These are phyloP conservation scores for Columbina picui DNA, from an alignment of 2,113 vertebrate species.

Conservation along the genomic window DNA sequence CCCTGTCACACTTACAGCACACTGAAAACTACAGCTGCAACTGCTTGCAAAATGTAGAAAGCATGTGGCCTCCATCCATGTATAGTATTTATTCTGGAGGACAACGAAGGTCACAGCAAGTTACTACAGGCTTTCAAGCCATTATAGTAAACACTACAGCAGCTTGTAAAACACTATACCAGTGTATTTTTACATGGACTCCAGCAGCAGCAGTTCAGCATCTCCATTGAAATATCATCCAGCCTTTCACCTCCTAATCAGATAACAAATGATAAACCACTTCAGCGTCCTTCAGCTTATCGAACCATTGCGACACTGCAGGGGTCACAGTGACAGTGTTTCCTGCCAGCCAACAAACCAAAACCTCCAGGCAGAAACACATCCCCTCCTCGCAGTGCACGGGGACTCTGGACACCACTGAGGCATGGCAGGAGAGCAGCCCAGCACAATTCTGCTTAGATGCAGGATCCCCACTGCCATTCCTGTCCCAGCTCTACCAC, in stretches of 20 bases:
- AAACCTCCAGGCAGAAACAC: neutral
- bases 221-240: neutral
- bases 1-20: neutral
- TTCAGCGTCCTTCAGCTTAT: slow-evolving; percentile 21
- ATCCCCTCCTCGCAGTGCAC: accelerated
- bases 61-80: neutral
- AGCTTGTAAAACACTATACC: neutral
- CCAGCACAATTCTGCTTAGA: neutral
- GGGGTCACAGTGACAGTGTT: neutral
- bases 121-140: neutral
- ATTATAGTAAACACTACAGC: neutral
- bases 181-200: neutral
- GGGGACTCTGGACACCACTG: neutral
- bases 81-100: neutral
- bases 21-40: neutral
- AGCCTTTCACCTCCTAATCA: slow-evolving; percentile 41
- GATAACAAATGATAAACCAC: slow-evolving; percentile 3
- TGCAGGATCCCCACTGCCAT: neutral
- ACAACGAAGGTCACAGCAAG: neutral
- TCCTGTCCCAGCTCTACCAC: neutral
- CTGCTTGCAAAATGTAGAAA: neutral
- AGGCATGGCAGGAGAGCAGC: neutral
- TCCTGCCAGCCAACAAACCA: neutral
- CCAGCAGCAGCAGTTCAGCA: slow-evolving; percentile 7
- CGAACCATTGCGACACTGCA: neutral